phyloP scores from a whole-genome alignment of 1,140 invertebrate genomes.

The Agrilus planipennis region DNA sequence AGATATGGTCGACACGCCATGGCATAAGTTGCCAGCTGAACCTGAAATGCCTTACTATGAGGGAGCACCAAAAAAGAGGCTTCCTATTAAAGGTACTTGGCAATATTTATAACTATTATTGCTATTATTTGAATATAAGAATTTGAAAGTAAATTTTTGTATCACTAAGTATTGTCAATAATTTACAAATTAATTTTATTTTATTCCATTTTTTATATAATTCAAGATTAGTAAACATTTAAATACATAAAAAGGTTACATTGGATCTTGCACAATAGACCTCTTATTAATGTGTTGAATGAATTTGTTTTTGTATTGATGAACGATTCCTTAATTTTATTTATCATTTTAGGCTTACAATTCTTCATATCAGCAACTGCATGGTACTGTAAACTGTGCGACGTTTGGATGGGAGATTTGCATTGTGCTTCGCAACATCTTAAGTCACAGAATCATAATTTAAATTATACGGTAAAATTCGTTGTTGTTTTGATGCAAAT shows the following conservation, averaged over 20 bases:
- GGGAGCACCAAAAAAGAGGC: constrained; percentile 58
- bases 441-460: constrained; percentile 62
- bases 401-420: constrained; percentile 74
- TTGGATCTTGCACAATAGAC: too few relatives aligned
- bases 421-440: constrained; percentile 75
- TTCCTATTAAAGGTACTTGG: constrained; percentile 72
- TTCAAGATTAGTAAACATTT: too few relatives aligned
- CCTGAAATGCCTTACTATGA: constrained; percentile 52
- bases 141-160: too few relatives aligned
- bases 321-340: too few relatives aligned
- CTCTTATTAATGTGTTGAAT: too few relatives aligned
- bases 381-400: constrained; percentile 82
- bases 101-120: too few relatives aligned
- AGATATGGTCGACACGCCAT: constrained; percentile 55
- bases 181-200: too few relatives aligned
- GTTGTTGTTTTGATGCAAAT: background rate
- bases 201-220: too few relatives aligned
- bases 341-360: constrained; percentile 64
- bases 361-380: constrained; percentile 73
- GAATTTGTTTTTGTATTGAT: too few relatives aligned
- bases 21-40: constrained; percentile 51
- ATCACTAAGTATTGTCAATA: too few relatives aligned
- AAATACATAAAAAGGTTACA: too few relatives aligned
- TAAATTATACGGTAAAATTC: constrained; percentile 61
- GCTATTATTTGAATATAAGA: too few relatives aligned